Conservation (phyloP, 2,113 vertebrate species). For the Zosterops pallidus region DNA sequence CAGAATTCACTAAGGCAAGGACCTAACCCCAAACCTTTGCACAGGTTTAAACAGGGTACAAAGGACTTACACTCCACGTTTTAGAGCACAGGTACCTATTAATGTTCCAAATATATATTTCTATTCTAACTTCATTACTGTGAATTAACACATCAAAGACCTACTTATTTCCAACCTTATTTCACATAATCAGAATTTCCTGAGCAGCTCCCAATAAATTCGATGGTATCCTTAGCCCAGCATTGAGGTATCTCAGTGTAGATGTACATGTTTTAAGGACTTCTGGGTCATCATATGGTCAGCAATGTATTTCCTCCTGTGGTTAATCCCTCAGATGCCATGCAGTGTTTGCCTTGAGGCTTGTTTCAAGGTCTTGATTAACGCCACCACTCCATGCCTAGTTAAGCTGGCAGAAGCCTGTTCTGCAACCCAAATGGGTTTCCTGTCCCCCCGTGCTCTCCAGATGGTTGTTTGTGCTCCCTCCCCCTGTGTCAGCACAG, state of each 20-base stretch:
- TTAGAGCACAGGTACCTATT: background rate
- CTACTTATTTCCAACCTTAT: background rate
- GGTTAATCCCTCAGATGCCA: background rate
- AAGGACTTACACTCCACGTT: background rate
- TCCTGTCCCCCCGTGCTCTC: constrained; percentile 47
- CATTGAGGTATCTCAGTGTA: background rate
- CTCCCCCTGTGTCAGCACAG: constrained; percentile 33
- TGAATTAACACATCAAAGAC: background rate
- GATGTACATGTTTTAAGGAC: background rate
- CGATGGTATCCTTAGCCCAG: background rate
- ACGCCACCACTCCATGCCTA: constrained; percentile 52
- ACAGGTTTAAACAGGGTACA: background rate
- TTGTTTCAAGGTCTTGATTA: constrained; percentile 54
- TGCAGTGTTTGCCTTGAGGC: constrained; percentile 29
- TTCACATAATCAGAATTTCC: background rate
- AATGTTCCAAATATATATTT: background rate
- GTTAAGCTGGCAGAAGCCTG: constrained; percentile 62
- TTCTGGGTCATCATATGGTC: background rate
- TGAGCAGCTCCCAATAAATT: background rate
- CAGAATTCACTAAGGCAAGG: background rate
- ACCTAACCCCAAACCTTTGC: background rate
- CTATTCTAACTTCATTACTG: background rate
- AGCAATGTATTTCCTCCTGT: background rate
- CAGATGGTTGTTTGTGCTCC: constrained; percentile 27
- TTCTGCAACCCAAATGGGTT: constrained; percentile 44